phyloP scores from a whole-genome alignment of 2,797 vertebrate species.

The Falco concolor region DNA sequence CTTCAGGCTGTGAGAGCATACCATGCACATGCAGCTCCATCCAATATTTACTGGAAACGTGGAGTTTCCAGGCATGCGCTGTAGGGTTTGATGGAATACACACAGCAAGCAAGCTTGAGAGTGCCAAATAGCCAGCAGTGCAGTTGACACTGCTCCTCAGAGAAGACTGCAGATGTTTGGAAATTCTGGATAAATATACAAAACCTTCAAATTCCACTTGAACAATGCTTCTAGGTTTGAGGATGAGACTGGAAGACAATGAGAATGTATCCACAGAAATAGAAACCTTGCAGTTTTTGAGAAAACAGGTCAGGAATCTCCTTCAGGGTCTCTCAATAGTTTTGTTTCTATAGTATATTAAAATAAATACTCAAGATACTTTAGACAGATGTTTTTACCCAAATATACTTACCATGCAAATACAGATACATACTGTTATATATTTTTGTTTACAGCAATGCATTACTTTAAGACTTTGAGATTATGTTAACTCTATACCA shows the following conservation, averaged over 20 bases:
- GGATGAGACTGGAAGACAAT: background rate
- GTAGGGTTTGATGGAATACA: background rate
- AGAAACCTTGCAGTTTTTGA: background rate
- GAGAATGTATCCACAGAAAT: background rate
- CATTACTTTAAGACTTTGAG: background rate
- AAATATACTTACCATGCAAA: background rate
- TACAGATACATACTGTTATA: background rate
- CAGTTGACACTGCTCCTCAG: background rate
- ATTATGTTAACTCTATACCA: background rate
- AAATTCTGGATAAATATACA: background rate
- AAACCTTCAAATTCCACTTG: background rate
- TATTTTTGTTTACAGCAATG: background rate
- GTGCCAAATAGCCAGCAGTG: background rate
- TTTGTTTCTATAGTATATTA: background rate
- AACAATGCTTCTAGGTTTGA: background rate
- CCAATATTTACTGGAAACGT: slow-evolving; percentile 25
- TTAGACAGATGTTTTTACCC: background rate
- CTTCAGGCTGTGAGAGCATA: background rate
- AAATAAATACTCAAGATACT: background rate
- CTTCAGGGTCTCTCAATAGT: background rate
- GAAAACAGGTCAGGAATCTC: background rate
- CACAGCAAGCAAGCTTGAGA: background rate
- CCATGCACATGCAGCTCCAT: background rate
- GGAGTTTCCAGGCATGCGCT: slow-evolving; percentile 1
- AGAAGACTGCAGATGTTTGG: background rate